phyloP scores from a whole-genome alignment of 2,888 invertebrate species.

The Tanypteryx hageni region DNA sequence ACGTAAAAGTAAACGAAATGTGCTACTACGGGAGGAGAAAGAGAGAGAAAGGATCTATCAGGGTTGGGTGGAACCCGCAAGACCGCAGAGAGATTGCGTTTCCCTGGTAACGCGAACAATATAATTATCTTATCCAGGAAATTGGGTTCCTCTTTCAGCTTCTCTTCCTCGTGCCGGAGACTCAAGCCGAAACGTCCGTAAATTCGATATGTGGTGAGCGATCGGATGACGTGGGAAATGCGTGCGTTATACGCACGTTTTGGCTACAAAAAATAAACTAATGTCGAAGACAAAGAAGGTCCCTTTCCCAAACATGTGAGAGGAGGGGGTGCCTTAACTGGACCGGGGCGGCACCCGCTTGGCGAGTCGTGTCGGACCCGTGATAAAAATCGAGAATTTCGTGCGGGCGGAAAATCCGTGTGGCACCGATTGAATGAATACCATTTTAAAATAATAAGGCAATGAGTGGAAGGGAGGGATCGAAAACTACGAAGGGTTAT shows the following conservation, averaged over 20 bases:
- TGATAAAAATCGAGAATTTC: background rate
- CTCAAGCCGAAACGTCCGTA: background rate
- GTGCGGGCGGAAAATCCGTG: background rate
- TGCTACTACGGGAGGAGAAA: background rate
- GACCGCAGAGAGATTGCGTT: background rate
- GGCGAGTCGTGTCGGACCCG: no score
- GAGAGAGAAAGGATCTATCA: background rate
- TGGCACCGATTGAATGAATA: background rate
- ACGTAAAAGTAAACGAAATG: no score
- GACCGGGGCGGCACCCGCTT: background rate
- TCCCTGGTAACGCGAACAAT: background rate
- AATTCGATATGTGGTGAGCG: conserved; percentile 9
- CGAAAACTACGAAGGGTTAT: no score
- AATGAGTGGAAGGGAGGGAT: background rate
- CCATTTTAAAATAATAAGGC: background rate
- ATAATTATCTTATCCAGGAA: background rate
- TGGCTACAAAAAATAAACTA: background rate
- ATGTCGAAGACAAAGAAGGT: background rate
- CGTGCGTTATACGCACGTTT: background rate
- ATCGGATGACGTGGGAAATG: background rate
- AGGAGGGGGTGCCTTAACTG: background rate
- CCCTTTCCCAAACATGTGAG: background rate
- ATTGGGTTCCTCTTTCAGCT: background rate
- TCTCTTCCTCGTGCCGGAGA: background rate
- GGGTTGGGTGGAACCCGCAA: background rate